A percentile compares a stretch with the other conserved stretches of the same genome.
Conservation (phyloP, 2,888 invertebrate species). For the Cheilosia soror region DNA sequence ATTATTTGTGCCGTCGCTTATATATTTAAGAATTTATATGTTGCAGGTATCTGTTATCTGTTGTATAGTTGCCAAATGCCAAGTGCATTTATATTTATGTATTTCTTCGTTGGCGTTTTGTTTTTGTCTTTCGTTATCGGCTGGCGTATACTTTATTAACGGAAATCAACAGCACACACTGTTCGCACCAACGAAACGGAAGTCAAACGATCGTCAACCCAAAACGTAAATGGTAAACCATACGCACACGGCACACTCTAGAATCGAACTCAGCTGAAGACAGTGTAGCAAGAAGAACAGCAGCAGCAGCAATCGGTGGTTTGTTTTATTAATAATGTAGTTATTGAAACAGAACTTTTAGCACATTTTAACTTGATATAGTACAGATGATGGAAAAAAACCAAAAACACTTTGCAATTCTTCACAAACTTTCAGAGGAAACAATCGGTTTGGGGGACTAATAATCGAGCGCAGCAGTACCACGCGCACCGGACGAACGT, state of each 20-base stretch:
- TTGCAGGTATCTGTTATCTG: neutral
- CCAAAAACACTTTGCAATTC: neutral
- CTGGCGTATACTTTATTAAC: slow-evolving; percentile 55
- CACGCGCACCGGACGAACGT: slow-evolving; percentile 72
- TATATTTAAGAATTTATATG: neutral
- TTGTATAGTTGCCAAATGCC: neutral
- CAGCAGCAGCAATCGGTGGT: slow-evolving; percentile 39
- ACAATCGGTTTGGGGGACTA: neutral
- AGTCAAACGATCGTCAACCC: slow-evolving; percentile 75
- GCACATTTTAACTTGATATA: neutral
- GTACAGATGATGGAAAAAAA: neutral
- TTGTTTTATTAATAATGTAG: slow-evolving; percentile 11
- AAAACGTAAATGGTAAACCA: slow-evolving; percentile 73
- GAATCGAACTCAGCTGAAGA: slow-evolving; percentile 49
- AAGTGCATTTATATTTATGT: slow-evolving; percentile 27
- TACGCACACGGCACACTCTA: slow-evolving; percentile 69
- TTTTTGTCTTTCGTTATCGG: slow-evolving; percentile 27
- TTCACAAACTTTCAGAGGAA: neutral
- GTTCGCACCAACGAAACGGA: slow-evolving; percentile 69
- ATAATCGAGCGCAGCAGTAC: slow-evolving; percentile 57
- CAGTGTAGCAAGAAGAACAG: slow-evolving; percentile 25
- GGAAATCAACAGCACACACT: slow-evolving; percentile 71
- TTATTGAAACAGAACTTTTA: neutral
- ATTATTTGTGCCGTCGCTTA: neutral
- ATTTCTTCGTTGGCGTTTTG: slow-evolving; percentile 21